Evolutionary conservation across 2,888 invertebrate genomes (phyloP).

Genomic region (Trichogramma evanescens): DNA sequence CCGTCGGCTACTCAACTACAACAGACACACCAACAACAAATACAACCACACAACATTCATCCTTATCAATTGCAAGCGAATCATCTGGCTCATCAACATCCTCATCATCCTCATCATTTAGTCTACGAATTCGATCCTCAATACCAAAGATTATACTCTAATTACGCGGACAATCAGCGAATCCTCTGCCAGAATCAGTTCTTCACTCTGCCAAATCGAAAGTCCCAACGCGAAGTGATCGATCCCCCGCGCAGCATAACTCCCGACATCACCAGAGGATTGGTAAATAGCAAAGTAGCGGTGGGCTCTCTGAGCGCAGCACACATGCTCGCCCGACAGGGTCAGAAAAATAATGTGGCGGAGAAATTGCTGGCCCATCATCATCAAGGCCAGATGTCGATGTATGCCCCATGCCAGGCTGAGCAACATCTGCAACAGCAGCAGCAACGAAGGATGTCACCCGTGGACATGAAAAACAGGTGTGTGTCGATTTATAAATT

Average conservation of each 20-base stretch:
- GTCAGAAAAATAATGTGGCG: slow-evolving; percentile 27
- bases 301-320: slow-evolving; percentile 34
- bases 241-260: slow-evolving; percentile 49
- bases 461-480: slow-evolving; percentile 40
- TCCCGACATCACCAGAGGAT: slow-evolving; percentile 51
- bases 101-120: not conserved
- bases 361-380: slow-evolving; percentile 22
- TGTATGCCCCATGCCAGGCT: slow-evolving; percentile 21
- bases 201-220: slow-evolving; percentile 49
- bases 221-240: slow-evolving; percentile 43
- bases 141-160: not conserved
- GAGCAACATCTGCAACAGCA: slow-evolving; percentile 29
- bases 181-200: slow-evolving; percentile 31
- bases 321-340: slow-evolving; percentile 39
- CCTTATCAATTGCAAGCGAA: slow-evolving; percentile 22
- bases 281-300: slow-evolving; percentile 26
- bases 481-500: slow-evolving; percentile 15
- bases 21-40: slow-evolving; percentile 20
- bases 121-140: too few species aligned
- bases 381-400: slow-evolving; percentile 18
- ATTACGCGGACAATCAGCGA: slow-evolving; percentile 19
- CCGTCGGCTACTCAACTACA: not conserved
- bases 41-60: slow-evolving; percentile 7
- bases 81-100: slow-evolving; percentile 4
- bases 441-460: slow-evolving; percentile 22